Conservation (phyloP, 2,888 invertebrate species). For the Brachypalpus laphriformis region DNA sequence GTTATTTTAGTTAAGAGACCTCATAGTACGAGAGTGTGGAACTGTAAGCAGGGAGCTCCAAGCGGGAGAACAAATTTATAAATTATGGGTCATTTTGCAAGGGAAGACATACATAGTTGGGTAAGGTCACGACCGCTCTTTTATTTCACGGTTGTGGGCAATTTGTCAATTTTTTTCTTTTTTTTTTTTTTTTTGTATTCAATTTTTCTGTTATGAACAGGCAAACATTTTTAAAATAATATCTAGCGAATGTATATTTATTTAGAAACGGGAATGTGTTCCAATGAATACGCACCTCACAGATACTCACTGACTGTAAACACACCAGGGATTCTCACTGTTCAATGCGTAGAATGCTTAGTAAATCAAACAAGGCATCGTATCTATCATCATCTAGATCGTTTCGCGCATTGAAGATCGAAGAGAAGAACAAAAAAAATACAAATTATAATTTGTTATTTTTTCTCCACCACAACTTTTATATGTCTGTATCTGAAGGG, state of each 20-base stretch:
- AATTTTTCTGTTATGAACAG: slow-evolving; percentile 62
- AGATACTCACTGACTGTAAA: slow-evolving; percentile 75
- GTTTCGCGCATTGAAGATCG: slow-evolving; percentile 55
- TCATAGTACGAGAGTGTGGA: slow-evolving; percentile 25
- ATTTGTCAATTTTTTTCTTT: slow-evolving; percentile 62
- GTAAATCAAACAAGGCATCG: slow-evolving; percentile 70
- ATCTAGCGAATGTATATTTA: slow-evolving; percentile 44
- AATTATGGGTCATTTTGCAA: slow-evolving; percentile 72
- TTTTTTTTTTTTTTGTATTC: slow-evolving; percentile 56
- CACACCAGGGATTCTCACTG: slow-evolving; percentile 69
- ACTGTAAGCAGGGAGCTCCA: slow-evolving; percentile 13
- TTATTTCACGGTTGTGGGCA: slow-evolving; percentile 58
- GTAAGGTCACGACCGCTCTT: slow-evolving; percentile 66
- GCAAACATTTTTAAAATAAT: background rate
- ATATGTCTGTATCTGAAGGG: slow-evolving; percentile 30
- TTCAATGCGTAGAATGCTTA: slow-evolving; percentile 52
- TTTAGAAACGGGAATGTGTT: slow-evolving; percentile 47
- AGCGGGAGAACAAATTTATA: slow-evolving; percentile 55
- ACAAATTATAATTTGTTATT: slow-evolving; percentile 49
- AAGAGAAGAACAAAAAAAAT: slow-evolving; percentile 44
- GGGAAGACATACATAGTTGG: slow-evolving; percentile 47
- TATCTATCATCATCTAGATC: slow-evolving; percentile 68
- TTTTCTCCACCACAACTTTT: slow-evolving; percentile 3
- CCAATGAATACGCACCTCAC: slow-evolving; percentile 55
- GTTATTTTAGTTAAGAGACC: slow-evolving; percentile 59